Percentiles rank a stretch among this genome's conserved stretches.
phyloP scores from a whole-genome alignment of 2,888 invertebrate species.

The Dryobotodes eremita region DNA sequence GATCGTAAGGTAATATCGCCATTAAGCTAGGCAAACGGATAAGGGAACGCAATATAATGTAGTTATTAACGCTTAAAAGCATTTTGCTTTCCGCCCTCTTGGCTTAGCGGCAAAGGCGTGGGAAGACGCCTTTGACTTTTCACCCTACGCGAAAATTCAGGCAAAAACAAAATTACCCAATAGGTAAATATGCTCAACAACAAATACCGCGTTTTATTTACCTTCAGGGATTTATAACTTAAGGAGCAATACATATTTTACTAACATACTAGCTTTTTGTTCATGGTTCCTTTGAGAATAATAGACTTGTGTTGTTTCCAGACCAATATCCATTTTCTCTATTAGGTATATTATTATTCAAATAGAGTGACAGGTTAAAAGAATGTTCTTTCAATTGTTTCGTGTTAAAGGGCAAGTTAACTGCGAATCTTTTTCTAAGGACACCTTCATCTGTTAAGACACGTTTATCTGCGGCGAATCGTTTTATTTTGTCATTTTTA shows the following conservation, averaged over 20 bases:
- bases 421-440: no score
- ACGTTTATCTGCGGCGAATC: no score
- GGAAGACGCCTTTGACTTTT: conserved; percentile 30
- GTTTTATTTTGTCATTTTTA: no score
- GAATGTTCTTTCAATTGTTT: conserved; percentile 12
- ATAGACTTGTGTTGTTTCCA: background rate
- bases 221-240: conserved; percentile 58
- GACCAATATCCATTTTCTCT: conserved; percentile 20
- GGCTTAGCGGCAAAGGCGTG: conserved; percentile 11
- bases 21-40: conserved; percentile 33
- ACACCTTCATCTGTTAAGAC: no score
- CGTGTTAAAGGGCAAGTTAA: background rate
- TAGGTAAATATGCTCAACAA: conserved; percentile 23
- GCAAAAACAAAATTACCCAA: conserved; percentile 38
- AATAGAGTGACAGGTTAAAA: conserved; percentile 1
- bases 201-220: conserved; percentile 49
- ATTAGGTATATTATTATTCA: conserved; percentile 9
- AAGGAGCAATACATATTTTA: conserved; percentile 44
- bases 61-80: conserved; percentile 47
- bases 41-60: conserved; percentile 33
- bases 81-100: conserved; percentile 20
- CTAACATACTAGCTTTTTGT: conserved; percentile 14
- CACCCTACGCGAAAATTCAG: conserved; percentile 12
- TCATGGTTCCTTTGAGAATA: conserved; percentile 42
- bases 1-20: conserved; percentile 42